phyloP scores from a whole-genome alignment of 2,888 invertebrate genomes.

The Ophion ellenae region DNA sequence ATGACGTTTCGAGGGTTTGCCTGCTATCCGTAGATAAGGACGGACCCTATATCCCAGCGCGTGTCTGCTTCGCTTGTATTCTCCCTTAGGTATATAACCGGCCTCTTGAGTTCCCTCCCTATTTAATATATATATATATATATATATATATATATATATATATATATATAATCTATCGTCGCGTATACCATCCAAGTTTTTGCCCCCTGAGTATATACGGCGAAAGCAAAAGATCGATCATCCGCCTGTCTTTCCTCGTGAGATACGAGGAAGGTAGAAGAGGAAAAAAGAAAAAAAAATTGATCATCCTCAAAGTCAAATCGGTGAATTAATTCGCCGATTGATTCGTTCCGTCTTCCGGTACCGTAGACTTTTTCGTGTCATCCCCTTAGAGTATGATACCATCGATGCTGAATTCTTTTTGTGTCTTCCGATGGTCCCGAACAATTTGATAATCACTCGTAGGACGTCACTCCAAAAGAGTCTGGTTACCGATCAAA shows the following conservation, averaged over 20 bases:
- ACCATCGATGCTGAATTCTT: background rate
- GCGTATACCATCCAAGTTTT: slow-evolving; percentile 26
- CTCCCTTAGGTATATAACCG: slow-evolving; percentile 60
- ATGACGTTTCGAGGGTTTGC: slow-evolving; percentile 70
- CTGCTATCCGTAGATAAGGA: slow-evolving; percentile 81
- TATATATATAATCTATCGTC: background rate
- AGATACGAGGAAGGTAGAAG: slow-evolving; percentile 1
- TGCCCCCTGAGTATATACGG: slow-evolving; percentile 22
- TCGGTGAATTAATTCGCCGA: slow-evolving; percentile 66
- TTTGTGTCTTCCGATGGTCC: too few relatives aligned
- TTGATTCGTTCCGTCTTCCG: slow-evolving; percentile 51
- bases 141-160: background rate
- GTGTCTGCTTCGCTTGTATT: slow-evolving; percentile 65
- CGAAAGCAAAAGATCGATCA: slow-evolving; percentile 68
- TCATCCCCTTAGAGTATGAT: background rate
- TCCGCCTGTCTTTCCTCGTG: slow-evolving; percentile 47
- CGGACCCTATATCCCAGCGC: slow-evolving; percentile 79
- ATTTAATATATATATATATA: slow-evolving; percentile 19
- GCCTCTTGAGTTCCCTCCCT: slow-evolving; percentile 59
- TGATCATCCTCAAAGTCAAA: slow-evolving; percentile 15
- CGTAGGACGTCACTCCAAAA: background rate
- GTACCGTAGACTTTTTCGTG: background rate
- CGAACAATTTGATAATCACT: background rate
- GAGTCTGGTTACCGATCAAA: background rate
- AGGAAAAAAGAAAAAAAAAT: background rate